A percentile compares a stretch with the other conserved stretches of the same genome.
Evolutionary conservation across 92 coral and sea anemone species (phyloP).

Genomic region (Palythoa heliodiscus): DNA sequence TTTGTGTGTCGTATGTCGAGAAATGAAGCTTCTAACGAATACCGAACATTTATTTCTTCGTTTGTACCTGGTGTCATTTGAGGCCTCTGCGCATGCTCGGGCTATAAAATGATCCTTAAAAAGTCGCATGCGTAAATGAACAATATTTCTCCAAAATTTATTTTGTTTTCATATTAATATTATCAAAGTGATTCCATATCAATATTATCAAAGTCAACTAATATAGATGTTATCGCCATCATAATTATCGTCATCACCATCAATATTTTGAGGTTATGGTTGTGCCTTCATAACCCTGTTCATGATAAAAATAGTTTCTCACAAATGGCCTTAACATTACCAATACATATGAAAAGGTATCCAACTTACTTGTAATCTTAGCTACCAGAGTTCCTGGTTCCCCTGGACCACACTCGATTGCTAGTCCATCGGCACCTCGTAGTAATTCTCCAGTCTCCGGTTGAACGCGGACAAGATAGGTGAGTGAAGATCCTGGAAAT

Average conservation of each 20-base stretch:
- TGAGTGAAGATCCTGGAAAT: slow-evolving; percentile 60
- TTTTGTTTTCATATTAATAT: no score
- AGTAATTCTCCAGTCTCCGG: slow-evolving; percentile 80
- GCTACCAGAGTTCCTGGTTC: slow-evolving; percentile 87
- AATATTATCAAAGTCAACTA: background rate
- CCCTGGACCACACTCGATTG: slow-evolving; percentile 75
- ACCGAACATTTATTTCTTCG: no score
- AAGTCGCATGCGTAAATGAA: no score
- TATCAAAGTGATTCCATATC: background rate
- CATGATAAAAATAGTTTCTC: background rate
- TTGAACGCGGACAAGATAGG: slow-evolving; percentile 69
- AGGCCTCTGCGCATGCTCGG: no score
- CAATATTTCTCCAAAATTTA: no score
- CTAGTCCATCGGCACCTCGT: slow-evolving; percentile 87
- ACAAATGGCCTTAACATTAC: background rate
- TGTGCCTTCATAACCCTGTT: background rate
- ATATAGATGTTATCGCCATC: no score
- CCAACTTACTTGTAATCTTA: slow-evolving; percentile 41
- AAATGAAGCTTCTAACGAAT: no score
- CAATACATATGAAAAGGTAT: background rate
- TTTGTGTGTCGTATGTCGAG: no score
- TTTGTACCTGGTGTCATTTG: no score
- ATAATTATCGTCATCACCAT: background rate
- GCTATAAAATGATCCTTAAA: no score
- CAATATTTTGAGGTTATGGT: background rate